phyloP scores from a whole-genome alignment of 2,888 invertebrate genomes.

The Chrysolina oricalcia region DNA sequence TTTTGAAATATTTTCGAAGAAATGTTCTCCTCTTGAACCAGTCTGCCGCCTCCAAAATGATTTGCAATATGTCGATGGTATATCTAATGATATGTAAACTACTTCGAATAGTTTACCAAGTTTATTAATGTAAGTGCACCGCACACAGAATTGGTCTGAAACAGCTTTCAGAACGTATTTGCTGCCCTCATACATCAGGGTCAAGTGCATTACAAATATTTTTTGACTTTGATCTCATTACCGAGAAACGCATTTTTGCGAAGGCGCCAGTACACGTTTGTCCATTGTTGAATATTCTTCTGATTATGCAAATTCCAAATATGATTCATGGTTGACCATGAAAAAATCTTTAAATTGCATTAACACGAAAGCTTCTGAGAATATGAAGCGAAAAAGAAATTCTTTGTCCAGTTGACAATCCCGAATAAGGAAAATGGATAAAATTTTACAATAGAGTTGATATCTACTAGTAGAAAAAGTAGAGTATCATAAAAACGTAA shows the following conservation, averaged over 20 bases:
- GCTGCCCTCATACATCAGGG: neutral
- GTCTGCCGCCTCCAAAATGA: neutral
- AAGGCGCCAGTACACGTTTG: neutral
- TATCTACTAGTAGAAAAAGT: no score
- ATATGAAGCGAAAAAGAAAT: neutral
- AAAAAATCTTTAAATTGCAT: conserved; percentile 21
- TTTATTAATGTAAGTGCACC: neutral
- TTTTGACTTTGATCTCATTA: conserved; percentile 16
- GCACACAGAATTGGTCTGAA: neutral
- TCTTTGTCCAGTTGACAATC: no score
- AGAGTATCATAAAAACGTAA: no score
- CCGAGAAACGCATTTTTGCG: neutral
- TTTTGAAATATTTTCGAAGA: no score
- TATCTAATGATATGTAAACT: conserved; percentile 11
- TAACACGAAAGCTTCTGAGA: conserved; percentile 17
- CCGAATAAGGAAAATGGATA: no score
- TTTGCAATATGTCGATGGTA: neutral
- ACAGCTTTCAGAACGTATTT: neutral
- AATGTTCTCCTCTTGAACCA: neutral
- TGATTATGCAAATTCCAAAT: neutral
- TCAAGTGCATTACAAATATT: conserved; percentile 13
- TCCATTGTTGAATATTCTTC: neutral
- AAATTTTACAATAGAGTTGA: no score
- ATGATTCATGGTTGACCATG: neutral
- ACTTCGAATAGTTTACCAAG: neutral